Evolutionary conservation across 2,888 invertebrate genomes (phyloP), one percentile per base, ranked within the genome.

Genomic region (Onchidella celtica): DNA sequence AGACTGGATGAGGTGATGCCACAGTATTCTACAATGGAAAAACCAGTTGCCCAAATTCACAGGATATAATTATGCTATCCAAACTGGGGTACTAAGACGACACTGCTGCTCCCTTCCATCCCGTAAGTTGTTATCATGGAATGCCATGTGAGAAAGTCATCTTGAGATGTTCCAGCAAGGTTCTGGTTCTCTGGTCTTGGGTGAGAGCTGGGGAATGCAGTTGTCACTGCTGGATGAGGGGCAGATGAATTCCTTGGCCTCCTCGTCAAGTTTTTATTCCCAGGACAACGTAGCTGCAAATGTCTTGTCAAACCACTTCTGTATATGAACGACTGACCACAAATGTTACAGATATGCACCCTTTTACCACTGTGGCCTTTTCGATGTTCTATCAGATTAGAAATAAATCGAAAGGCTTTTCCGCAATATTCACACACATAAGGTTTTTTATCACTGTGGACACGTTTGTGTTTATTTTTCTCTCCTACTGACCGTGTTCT

Each of bases 311-410:
- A 24, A 27, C 72, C 72, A 34, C 55, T 34, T 4, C 57, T 55
- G 34, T 72, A 57, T 2, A 72, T 55, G n/a, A 72, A 72, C 21
- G 55, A 55, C 34, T 40, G 24, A 57, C 72, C 72, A 55, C 72
- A 72, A 3, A 72, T 29, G 55, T 72, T 57, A 55, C 72, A 72
- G 27, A 27, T 32, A 72, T 29, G 34, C 3, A 57, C 11, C 17
- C 72, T 47, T 72, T 72, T 47, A 11, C 72, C 72, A 72, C 29
- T 72, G 72, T 72, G 72, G 14, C 47, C 57, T n/a, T 14, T 55
- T 21, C 72, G 57, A 55, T 72, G 72, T 29, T 29, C 34, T 0
- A 29, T 72, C 4, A 72, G 57, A 55, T 47, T 55, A 2, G 72
- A 47, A 27, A 17, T 47, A 29, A 27, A 55, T 24, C 29, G 24